Evolutionary conservation across 2,797 vertebrate species (phyloP).

Genomic region (Caiman crocodilus): DNA sequence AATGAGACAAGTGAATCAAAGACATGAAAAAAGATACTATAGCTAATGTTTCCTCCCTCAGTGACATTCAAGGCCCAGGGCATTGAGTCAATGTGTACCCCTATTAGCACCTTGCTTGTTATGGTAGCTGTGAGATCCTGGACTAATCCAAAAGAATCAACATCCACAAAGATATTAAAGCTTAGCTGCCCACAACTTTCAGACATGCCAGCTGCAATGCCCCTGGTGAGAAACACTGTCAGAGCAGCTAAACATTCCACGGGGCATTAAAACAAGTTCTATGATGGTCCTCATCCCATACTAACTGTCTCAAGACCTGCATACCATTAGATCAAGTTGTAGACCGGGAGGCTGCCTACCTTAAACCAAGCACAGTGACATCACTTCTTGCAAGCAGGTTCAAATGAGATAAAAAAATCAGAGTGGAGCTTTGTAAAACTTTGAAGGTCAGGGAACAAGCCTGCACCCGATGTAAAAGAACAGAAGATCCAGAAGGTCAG

Average conservation of each 20-base stretch:
- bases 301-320: background rate
- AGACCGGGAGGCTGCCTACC: background rate
- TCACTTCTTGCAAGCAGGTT: background rate
- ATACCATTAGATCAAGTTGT: background rate
- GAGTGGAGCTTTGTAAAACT: rapidly evolving
- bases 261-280: background rate
- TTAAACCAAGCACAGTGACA: background rate
- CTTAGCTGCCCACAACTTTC: background rate
- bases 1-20: background rate
- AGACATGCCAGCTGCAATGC: background rate
- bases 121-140: background rate
- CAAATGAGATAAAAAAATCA: background rate
- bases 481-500: background rate
- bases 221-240: background rate
- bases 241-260: no score
- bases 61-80: no score
- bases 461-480: background rate
- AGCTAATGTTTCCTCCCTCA: background rate
- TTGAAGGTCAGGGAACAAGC: rapidly evolving
- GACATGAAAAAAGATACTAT: no score
- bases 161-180: background rate
- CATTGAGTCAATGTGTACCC: no score
- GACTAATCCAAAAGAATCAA: background rate
- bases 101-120: background rate
- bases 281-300: background rate